These are phyloP conservation scores for Tringa solitaria DNA, from an alignment of 2,113 vertebrate species.

Conservation along the genomic window DNA sequence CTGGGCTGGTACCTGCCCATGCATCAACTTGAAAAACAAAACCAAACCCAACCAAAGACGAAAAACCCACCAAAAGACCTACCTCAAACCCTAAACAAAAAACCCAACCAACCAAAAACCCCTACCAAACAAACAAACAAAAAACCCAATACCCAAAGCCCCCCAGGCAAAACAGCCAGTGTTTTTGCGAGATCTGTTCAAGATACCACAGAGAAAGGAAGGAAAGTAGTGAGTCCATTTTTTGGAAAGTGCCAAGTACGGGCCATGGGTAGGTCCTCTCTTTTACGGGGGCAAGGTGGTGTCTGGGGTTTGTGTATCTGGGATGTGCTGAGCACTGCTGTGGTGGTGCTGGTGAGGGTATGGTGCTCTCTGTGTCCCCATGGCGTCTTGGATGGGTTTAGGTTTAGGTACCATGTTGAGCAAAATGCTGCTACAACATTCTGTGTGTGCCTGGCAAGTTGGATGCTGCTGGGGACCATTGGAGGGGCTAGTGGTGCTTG, in stretches of 20 bases:
- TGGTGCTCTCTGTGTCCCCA: not conserved
- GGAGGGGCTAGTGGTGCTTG: not conserved
- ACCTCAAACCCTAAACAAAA: not conserved
- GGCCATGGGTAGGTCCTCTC: rapidly evolving
- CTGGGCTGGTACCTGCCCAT: not conserved
- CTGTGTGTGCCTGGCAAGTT: rapidly evolving
- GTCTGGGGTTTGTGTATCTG: not conserved
- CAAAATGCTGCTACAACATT: not conserved
- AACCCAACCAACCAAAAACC: not conserved
- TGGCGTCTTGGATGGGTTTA: not conserved
- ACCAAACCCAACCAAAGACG: not conserved
- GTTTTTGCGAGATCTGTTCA: not conserved
- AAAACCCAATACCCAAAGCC: not conserved
- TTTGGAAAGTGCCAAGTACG: not conserved
- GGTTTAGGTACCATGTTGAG: rapidly evolving
- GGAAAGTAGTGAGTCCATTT: not conserved
- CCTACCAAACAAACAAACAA: not conserved
- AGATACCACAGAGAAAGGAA: not conserved
- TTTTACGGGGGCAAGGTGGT: not conserved
- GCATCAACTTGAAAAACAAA: not conserved
- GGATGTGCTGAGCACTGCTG: not conserved
- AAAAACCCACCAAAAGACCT: not conserved
- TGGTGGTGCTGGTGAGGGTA: not conserved
- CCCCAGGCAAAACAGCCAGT: not conserved
- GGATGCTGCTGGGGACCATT: not conserved